phyloP scores from a whole-genome alignment of 2,888 invertebrate species.

The Rhorus exstirpatorius region DNA sequence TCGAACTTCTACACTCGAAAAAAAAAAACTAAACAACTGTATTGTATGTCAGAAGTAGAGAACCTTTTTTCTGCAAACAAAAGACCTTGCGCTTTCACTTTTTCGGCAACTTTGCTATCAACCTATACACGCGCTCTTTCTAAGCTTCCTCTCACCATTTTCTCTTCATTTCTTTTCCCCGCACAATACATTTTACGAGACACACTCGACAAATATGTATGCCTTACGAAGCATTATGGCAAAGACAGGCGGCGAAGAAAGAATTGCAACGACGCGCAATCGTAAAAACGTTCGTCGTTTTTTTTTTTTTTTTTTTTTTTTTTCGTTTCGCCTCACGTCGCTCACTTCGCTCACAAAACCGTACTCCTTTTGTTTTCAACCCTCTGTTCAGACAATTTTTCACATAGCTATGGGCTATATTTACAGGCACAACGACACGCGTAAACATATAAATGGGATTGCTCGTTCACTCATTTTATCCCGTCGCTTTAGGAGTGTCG shows the following conservation, averaged over 20 bases:
- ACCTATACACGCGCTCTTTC: slow-evolving; percentile 28
- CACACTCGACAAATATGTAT: slow-evolving; percentile 42
- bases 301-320: background rate
- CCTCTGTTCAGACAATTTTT: slow-evolving; percentile 19
- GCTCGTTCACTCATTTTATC: slow-evolving; percentile 11
- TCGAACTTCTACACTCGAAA: slow-evolving; percentile 27
- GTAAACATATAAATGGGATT: slow-evolving; percentile 44
- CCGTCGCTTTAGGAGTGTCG: background rate
- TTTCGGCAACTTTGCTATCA: slow-evolving; percentile 45
- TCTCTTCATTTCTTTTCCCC: background rate
- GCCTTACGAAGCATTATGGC: slow-evolving; percentile 35
- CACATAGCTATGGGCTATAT: background rate
- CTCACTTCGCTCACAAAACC: slow-evolving; percentile 36
- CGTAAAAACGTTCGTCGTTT: slow-evolving; percentile 44
- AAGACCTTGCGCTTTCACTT: slow-evolving; percentile 22
- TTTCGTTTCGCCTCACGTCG: background rate
- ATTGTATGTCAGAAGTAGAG: slow-evolving; percentile 36
- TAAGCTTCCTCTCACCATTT: background rate
- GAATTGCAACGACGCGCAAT: slow-evolving; percentile 51
- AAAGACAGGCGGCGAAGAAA: slow-evolving; percentile 28
- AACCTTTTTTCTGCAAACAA: slow-evolving; percentile 14
- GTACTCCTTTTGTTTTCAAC: slow-evolving; percentile 40
- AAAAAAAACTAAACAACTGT: slow-evolving; percentile 26
- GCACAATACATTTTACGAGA: slow-evolving; percentile 31
- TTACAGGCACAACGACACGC: background rate